Evolutionary conservation across 2,797 vertebrate species (phyloP).

Genomic region (Huso huso): DNA sequence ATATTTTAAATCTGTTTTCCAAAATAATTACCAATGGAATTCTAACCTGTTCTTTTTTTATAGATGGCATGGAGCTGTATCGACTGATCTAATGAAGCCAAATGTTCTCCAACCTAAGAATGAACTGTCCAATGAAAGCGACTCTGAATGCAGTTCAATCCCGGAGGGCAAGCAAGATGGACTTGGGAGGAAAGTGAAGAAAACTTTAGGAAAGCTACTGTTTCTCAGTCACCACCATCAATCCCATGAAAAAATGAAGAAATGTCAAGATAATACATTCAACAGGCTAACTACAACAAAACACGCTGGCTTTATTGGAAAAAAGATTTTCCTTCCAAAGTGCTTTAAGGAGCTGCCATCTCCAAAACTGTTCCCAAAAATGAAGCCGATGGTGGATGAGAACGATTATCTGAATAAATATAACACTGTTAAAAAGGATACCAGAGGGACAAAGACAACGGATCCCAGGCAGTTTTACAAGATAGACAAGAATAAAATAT

Average conservation of each 20-base stretch:
- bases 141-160: conserved; percentile 19
- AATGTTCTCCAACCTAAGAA: conserved; percentile 29
- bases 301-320: background rate
- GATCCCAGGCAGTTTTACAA: conserved; percentile 1
- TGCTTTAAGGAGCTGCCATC: conserved; percentile 20
- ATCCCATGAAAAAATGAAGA: background rate
- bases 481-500: conserved; percentile 13
- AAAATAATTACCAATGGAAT: no score
- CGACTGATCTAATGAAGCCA: conserved; percentile 32
- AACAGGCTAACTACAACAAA: background rate
- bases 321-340: conserved; percentile 22
- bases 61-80: conserved; percentile 38
- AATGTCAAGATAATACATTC: background rate
- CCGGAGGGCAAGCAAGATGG: conserved; percentile 26
- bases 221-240: background rate
- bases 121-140: conserved; percentile 21
- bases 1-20: no score
- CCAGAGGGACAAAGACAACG: background rate
- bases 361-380: conserved; percentile 22
- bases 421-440: background rate
- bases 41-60: conserved; percentile 9
- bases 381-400: conserved; percentile 9
- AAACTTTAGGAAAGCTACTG: conserved; percentile 24
- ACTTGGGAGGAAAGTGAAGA: conserved; percentile 30
- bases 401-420: no score